Evolutionary conservation across 1,140 invertebrate species (phyloP).

Genomic region (Drosophila mayri): DNA sequence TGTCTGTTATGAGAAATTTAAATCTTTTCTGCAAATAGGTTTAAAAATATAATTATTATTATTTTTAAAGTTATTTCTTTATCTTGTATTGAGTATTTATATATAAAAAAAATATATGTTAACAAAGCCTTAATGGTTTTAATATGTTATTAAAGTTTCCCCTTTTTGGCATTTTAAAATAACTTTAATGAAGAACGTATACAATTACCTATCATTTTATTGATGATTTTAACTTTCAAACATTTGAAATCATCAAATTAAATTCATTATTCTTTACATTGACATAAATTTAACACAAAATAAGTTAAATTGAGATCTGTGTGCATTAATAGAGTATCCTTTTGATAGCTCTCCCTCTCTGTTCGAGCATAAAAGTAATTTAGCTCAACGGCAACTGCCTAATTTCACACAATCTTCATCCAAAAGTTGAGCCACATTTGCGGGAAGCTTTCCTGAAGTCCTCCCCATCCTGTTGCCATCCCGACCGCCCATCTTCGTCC

Average conservation of each 20-base stretch:
- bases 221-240: not conserved
- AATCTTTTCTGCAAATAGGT: no score
- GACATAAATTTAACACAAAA: not conserved
- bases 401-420: constrained; percentile 44
- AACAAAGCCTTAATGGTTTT: not conserved
- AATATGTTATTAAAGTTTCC: no score
- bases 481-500: not conserved
- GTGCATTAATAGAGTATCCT: not conserved
- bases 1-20: no score
- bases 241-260: not conserved
- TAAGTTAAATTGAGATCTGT: not conserved
- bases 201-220: not conserved
- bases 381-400: constrained; percentile 32
- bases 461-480: not conserved
- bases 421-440: constrained; percentile 12
- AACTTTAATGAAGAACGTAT: no score
- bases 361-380: constrained; percentile 30
- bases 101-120: not conserved
- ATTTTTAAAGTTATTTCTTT: no score
- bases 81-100: no score
- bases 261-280: not conserved
- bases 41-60: no score
- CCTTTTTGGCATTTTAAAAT: not conserved
- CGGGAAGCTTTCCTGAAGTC: constrained; percentile 16
- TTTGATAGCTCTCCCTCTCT: not conserved